These are phyloP conservation scores for Notodonta ziczac DNA, from an alignment of 2,888 invertebrate species.

Conservation along the genomic window DNA sequence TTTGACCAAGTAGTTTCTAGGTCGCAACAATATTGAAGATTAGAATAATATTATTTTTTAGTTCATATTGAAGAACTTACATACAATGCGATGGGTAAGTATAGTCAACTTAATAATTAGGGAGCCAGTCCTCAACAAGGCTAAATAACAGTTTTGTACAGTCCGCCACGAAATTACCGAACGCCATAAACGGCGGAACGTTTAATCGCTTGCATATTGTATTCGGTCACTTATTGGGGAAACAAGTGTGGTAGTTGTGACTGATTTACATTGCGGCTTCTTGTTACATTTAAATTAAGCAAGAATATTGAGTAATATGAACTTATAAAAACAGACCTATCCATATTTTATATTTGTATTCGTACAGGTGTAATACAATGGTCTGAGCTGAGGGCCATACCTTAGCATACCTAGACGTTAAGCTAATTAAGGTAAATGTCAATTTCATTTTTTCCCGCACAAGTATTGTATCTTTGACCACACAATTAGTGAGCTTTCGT, in stretches of 20 bases:
- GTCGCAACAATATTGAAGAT: too few species aligned
- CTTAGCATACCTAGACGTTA: too few species aligned
- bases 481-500: too few species aligned
- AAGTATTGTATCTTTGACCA: too few species aligned
- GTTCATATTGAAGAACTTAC: neutral
- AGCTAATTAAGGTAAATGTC: too few species aligned
- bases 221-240: constrained; percentile 63
- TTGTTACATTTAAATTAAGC: neutral
- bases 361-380: neutral
- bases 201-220: constrained; percentile 78
- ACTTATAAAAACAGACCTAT: neutral
- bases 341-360: neutral
- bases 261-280: constrained; percentile 49
- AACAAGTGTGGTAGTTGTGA: constrained; percentile 34
- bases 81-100: constrained; percentile 1
- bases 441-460: too few species aligned
- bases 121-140: constrained; percentile 43
- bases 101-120: constrained; percentile 39
- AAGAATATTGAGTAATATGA: neutral
- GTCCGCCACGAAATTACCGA: constrained; percentile 67
- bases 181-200: constrained; percentile 57
- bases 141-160: constrained; percentile 70
- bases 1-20: too few species aligned
- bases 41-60: too few species aligned
- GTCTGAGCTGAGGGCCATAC: too few species aligned